Evolutionary conservation across 2,113 vertebrate species (phyloP).

Genomic region (Columba livia): DNA sequence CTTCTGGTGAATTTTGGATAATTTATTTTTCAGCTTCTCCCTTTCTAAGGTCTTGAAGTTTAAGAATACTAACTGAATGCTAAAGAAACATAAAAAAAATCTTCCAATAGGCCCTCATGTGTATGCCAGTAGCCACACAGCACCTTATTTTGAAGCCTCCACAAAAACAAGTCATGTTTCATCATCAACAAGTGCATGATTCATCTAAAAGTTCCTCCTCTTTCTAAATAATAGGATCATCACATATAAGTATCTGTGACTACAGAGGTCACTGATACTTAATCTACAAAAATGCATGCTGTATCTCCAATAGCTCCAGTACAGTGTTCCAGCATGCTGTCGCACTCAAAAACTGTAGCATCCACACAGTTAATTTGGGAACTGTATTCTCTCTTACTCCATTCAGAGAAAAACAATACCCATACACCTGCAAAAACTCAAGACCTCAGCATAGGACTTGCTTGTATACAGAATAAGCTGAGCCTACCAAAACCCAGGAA

Average conservation of each 20-base stretch:
- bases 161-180: background rate
- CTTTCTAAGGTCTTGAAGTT: background rate
- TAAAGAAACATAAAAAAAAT: background rate
- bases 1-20: background rate
- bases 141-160: background rate
- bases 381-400: background rate
- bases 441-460: background rate
- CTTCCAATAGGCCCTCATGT: background rate
- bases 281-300: rapidly evolving
- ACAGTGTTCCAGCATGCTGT: background rate
- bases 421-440: background rate
- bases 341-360: background rate
- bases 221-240: background rate
- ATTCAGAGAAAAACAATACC: background rate
- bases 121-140: background rate
- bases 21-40: background rate
- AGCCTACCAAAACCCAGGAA: background rate
- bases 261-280: background rate
- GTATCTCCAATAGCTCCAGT: background rate
- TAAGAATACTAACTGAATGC: background rate
- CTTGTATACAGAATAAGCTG: background rate
- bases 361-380: background rate
- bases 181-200: no score
- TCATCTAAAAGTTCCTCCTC: background rate
- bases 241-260: background rate